Evolutionary conservation across 2,113 vertebrate genomes (phyloP).

Genomic region (Dasyornis broadbenti): DNA sequence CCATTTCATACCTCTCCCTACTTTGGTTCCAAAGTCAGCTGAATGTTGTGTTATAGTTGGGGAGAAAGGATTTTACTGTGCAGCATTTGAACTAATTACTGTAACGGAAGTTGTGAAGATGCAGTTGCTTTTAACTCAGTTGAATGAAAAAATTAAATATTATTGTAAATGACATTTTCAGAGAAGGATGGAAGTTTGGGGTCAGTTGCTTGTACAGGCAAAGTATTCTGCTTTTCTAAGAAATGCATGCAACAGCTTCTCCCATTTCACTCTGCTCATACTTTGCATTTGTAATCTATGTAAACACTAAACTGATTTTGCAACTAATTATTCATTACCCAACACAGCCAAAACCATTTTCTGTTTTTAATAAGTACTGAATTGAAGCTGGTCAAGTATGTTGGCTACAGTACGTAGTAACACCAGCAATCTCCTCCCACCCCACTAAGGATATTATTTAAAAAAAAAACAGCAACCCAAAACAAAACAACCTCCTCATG

Average conservation of each 20-base stretch:
- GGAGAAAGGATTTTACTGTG: not conserved
- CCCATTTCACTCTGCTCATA: not conserved
- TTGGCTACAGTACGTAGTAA: not conserved
- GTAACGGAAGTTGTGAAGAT: not conserved
- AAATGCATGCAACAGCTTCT: not conserved
- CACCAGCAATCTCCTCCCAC: not conserved
- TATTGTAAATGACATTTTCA: not conserved
- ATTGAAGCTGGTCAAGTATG: not conserved
- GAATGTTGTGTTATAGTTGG: not conserved
- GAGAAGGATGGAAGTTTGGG: not conserved
- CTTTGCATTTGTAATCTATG: not conserved
- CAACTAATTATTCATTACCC: not conserved
- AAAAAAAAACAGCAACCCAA: not conserved
- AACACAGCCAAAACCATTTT: not conserved
- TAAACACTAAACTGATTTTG: not conserved
- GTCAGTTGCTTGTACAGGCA: not conserved
- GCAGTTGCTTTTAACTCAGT: not conserved
- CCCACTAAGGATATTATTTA: not conserved
- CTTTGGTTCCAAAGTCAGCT: not conserved
- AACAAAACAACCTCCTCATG: not conserved
- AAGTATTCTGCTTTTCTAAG: not conserved
- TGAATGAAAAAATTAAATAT: not conserved
- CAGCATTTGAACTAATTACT: not conserved
- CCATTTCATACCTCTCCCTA: fast-evolving
- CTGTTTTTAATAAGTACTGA: not conserved